These are phyloP conservation scores for Leptinotarsa juncta DNA, from an alignment of 2,888 invertebrate genomes.

Conservation along the genomic window DNA sequence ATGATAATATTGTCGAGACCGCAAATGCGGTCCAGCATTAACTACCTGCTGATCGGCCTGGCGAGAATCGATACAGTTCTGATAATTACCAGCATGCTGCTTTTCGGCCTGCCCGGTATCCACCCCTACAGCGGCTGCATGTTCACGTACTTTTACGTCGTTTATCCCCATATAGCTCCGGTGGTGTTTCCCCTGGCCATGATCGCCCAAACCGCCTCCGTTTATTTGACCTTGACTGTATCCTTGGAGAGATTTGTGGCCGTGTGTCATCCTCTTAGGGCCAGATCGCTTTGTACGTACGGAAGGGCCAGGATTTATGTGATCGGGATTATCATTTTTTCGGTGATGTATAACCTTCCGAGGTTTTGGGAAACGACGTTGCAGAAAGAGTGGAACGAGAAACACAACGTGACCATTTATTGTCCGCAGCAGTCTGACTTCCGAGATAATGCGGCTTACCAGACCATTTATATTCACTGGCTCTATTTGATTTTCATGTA, in stretches of 20 bases:
- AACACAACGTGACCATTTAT: conserved; percentile 68
- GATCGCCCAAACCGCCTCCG: conserved; percentile 92
- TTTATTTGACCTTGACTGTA: conserved; percentile 90
- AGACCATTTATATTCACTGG: conserved; percentile 92
- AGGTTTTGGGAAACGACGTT: conserved; percentile 78
- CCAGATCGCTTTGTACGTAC: conserved; percentile 91
- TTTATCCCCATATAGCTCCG: conserved; percentile 84
- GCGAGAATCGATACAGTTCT: conserved; percentile 94
- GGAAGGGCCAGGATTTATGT: conserved; percentile 88
- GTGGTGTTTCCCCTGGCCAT: conserved; percentile 86
- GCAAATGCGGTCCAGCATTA: conserved; percentile 96
- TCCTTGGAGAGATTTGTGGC: conserved; percentile 95
- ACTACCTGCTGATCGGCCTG: conserved; percentile 92
- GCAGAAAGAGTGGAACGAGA: conserved; percentile 61
- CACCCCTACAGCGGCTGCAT: conserved; percentile 84
- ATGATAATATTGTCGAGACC: conserved; percentile 92
- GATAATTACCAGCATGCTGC: conserved; percentile 84
- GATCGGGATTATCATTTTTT: conserved; percentile 81
- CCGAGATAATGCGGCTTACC: conserved; percentile 79
- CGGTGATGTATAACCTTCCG: conserved; percentile 88
- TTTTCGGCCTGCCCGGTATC: conserved; percentile 89
- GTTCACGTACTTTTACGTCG: conserved; percentile 81
- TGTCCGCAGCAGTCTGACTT: conserved; percentile 77
- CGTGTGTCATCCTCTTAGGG: conserved; percentile 89
- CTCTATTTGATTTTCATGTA: conserved; percentile 95